Evolutionary conservation across 2,113 vertebrate genomes (phyloP), one percentile per base, ranked within the genome.

Genomic region (Pitta sordida): DNA sequence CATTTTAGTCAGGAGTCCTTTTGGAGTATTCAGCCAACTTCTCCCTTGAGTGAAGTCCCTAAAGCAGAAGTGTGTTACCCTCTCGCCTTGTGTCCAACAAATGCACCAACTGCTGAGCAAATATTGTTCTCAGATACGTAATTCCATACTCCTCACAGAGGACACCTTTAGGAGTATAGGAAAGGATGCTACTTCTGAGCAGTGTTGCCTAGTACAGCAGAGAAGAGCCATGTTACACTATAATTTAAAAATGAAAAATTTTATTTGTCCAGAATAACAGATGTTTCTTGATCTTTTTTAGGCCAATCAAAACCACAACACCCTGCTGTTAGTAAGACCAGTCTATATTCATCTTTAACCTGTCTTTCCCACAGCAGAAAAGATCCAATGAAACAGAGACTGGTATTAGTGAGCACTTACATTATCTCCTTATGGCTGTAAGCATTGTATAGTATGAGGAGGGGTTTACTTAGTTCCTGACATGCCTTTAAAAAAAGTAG

Each of bases 21-120:
- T 30, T 22, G 36, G 9, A 91, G 24, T 29, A 84, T 67, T 91
- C 36, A 52, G 53, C 46, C 59, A 92, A 56, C 36, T 58, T 36
- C 20, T 51, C 27, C 19, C 10, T 73, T 52, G 21, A 81, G 16
- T 63, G 11, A 79, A 34, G 20, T 36, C 52, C 68, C 39, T 56
- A 65, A 82, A 87, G 17, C 48, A 75, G 21, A 63, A 26, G n/a
- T 7, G 12, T 49, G 21, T 56, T 58, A 58, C 9, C 6, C 29
- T 85, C 39, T 69, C 48, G 19, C 44, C 63, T 70, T 67, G 36
- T 36, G 30, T 39, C 65, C 51, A 81, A 52, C 46, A 70, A 74
- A 26, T 43, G 80, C 9, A 15, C 9, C 0, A 0, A 51, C 0
- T 63, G 13, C 34, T 52, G 39, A 81, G 15, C 1, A 5, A 83